These are phyloP conservation scores for Gasterosteus aculeatus DNA, from an alignment of 2,113 vertebrate species.

Conservation along the genomic window DNA sequence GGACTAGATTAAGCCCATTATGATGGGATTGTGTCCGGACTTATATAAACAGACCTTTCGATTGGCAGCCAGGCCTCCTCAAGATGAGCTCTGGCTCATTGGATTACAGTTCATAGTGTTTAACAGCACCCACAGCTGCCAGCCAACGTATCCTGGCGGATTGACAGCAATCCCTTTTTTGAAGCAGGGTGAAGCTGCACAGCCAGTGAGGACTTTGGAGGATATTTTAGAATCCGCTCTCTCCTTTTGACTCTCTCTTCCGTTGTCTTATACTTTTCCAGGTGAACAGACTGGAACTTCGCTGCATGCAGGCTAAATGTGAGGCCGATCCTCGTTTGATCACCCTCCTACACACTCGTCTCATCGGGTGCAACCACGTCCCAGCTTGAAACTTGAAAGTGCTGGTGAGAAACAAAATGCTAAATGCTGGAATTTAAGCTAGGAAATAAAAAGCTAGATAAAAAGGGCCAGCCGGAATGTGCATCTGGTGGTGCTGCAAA, in stretches of 20 bases:
- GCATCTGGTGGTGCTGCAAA: slow-evolving; percentile 19
- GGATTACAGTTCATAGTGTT: slow-evolving; percentile 50
- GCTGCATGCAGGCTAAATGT: slow-evolving; percentile 1
- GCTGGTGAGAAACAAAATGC: slow-evolving; percentile 35
- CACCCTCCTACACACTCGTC: slow-evolving; percentile 13
- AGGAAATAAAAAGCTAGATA: slow-evolving; percentile 9
- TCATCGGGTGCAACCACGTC: slow-evolving; percentile 51
- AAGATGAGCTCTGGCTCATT: slow-evolving; percentile 45
- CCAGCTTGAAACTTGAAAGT: slow-evolving; percentile 35
- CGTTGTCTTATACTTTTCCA: slow-evolving; percentile 44
- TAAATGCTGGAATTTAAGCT: slow-evolving; percentile 15
- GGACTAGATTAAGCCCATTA: slow-evolving; percentile 33
- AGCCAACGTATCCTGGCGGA: slow-evolving; percentile 40
- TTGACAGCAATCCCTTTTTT: slow-evolving; percentile 33
- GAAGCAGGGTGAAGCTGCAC: slow-evolving; percentile 16
- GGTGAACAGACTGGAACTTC: slow-evolving; percentile 41
- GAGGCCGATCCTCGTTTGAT: slow-evolving; percentile 26
- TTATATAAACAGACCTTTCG: slow-evolving; percentile 32
- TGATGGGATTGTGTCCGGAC: slow-evolving; percentile 35
- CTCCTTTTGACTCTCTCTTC: background rate
- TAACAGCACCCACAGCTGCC: slow-evolving; percentile 34
- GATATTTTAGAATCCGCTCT: slow-evolving; percentile 33
- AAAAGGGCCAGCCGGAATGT: background rate
- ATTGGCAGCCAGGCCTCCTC: slow-evolving; percentile 29
- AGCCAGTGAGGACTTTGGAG: slow-evolving; percentile 14